A percentile compares a stretch with the other conserved stretches of the same genome.
Evolutionary conservation across 2,797 vertebrate species (phyloP).

Genomic region (Decapterus maruadsi): DNA sequence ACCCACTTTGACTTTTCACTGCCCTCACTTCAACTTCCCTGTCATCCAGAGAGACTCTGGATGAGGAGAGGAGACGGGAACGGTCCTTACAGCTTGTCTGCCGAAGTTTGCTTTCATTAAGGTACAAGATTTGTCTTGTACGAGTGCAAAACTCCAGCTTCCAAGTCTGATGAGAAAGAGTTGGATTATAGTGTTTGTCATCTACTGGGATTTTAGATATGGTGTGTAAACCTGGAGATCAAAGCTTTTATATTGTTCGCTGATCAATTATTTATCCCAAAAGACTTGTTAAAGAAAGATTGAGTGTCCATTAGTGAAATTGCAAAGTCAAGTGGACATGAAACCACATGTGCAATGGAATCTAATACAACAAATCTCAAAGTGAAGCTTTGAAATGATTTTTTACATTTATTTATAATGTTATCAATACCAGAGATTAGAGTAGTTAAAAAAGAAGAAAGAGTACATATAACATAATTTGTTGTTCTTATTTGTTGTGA

Average conservation of each 20-base stretch:
- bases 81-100: background rate
- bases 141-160: slow-evolving; percentile 4
- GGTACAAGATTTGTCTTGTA: background rate
- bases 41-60: slow-evolving; percentile 9
- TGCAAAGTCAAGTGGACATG: background rate
- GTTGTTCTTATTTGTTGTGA: background rate
- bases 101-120: background rate
- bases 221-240: background rate
- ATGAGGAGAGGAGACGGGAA: slow-evolving; percentile 24
- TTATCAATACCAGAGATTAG: background rate
- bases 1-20: slow-evolving; percentile 58
- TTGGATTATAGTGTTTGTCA: background rate
- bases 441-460: background rate
- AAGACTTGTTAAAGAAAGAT: background rate
- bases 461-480: background rate
- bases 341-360: background rate
- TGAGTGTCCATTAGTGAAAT: background rate
- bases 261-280: background rate
- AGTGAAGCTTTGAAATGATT: background rate
- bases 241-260: background rate
- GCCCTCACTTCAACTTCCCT: slow-evolving; percentile 35
- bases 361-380: background rate
- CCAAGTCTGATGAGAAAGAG: background rate
- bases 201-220: background rate
- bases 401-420: background rate